Evolutionary conservation across 2,797 vertebrate species (phyloP).

Genomic region (Xiphophorus birchmanni): DNA sequence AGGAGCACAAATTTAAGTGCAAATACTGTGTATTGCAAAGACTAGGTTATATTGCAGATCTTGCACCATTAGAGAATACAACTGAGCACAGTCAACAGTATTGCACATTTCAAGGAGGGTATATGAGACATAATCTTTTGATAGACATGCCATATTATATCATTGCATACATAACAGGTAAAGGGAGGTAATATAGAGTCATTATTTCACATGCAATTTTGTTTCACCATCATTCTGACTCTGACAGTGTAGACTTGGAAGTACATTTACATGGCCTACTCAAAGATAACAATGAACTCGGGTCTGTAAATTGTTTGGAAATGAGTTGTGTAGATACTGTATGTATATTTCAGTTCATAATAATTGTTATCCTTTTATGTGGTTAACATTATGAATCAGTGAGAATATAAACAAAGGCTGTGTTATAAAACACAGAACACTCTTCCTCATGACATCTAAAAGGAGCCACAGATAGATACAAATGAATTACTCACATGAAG

Average conservation of each 20-base stretch:
- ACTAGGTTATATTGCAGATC: neutral
- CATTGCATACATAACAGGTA: neutral
- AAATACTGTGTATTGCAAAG: neutral
- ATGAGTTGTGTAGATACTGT: neutral
- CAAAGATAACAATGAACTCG: neutral
- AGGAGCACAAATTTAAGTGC: neutral
- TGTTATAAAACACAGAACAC: neutral
- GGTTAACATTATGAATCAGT: neutral
- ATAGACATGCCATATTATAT: neutral
- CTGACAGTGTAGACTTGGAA: too few species aligned
- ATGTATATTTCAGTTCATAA: neutral
- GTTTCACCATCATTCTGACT: neutral
- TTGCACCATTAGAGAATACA: neutral
- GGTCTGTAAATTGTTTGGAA: neutral
- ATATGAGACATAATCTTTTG: too few species aligned
- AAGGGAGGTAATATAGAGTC: too few species aligned
- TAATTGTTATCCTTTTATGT: neutral
- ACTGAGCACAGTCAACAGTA: too few species aligned
- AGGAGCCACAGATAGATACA: neutral
- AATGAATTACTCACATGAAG: neutral
- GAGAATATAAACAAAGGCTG: neutral
- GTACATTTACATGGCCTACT: neutral
- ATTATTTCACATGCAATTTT: neutral
- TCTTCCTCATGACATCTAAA: neutral
- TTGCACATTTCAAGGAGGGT: too few species aligned